phyloP scores from a whole-genome alignment of 2,797 vertebrate species.

The Setipinna tenuifilis region DNA sequence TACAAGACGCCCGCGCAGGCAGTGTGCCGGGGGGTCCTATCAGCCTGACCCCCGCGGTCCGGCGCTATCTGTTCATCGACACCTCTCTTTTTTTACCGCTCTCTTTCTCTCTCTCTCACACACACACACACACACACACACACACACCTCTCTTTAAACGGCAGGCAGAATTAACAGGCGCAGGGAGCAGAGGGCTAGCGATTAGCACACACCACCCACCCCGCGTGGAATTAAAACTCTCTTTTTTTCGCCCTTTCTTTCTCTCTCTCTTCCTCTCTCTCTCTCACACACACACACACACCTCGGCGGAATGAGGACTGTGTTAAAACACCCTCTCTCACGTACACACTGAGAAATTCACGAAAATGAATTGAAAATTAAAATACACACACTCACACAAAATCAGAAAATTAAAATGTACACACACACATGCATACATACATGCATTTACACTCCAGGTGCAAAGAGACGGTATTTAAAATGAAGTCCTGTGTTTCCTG shows the following conservation, averaged over 20 bases:
- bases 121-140: too few species aligned
- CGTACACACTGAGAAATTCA: constrained; percentile 4
- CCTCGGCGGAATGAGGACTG: background rate
- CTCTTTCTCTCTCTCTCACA: too few species aligned
- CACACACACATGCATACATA: background rate
- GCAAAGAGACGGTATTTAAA: background rate
- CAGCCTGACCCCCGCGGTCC: constrained; percentile 90
- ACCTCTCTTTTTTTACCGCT: constrained; percentile 93
- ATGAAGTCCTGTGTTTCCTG: background rate
- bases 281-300: constrained; percentile 13
- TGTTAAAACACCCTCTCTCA: background rate
- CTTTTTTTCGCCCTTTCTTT: too few species aligned
- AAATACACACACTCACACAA: background rate
- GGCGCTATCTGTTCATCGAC: constrained; percentile 99
- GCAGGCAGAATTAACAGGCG: constrained; percentile 92
- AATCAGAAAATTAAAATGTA: background rate
- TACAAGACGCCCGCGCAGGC: constrained; percentile 82
- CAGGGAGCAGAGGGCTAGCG: constrained; percentile 85
- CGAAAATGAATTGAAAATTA: constrained; percentile 14
- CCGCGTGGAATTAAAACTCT: constrained; percentile 75
- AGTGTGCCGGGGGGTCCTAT: constrained; percentile 91
- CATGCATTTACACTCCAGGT: background rate
- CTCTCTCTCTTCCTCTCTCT: background rate
- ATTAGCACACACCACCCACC: constrained; percentile 90
- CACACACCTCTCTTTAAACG: constrained; percentile 93